Evolutionary conservation across 2,888 invertebrate genomes (phyloP).

Genomic region (Morinoia aosen): DNA sequence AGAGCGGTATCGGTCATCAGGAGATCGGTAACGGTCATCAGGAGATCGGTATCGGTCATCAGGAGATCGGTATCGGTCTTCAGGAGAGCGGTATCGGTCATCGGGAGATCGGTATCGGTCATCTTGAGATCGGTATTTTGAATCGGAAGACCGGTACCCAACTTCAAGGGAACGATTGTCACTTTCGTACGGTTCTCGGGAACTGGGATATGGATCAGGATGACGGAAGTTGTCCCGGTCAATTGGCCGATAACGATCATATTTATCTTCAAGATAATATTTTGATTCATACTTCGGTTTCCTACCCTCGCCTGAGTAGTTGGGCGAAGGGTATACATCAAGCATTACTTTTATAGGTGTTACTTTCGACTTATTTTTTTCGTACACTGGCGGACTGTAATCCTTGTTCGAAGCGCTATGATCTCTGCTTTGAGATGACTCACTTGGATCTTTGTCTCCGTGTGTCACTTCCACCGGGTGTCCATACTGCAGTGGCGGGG

Average conservation of each 20-base stretch:
- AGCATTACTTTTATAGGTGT: slow-evolving; percentile 43
- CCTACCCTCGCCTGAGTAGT: background rate
- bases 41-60: background rate
- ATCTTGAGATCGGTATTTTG: background rate
- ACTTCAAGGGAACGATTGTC: background rate
- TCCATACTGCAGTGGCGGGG: background rate
- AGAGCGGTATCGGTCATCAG: background rate
- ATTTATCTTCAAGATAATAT: slow-evolving; percentile 27
- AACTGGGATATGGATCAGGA: background rate
- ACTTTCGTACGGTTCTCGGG: background rate
- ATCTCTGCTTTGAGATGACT: slow-evolving; percentile 18
- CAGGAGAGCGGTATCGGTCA: background rate
- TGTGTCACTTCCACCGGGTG: background rate
- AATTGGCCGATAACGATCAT: background rate
- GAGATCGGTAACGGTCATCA: background rate
- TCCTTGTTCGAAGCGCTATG: background rate
- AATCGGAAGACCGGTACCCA: background rate
- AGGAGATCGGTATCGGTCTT: background rate
- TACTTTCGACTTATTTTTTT: background rate
- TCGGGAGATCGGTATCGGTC: background rate
- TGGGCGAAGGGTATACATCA: background rate
- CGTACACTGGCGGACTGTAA: background rate
- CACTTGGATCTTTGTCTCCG: background rate
- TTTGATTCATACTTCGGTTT: slow-evolving; percentile 40
- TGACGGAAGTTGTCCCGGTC: background rate